Base-by-base conservation (phyloP, 2,888 invertebrate species). In the Heliconius cydno region DNA sequence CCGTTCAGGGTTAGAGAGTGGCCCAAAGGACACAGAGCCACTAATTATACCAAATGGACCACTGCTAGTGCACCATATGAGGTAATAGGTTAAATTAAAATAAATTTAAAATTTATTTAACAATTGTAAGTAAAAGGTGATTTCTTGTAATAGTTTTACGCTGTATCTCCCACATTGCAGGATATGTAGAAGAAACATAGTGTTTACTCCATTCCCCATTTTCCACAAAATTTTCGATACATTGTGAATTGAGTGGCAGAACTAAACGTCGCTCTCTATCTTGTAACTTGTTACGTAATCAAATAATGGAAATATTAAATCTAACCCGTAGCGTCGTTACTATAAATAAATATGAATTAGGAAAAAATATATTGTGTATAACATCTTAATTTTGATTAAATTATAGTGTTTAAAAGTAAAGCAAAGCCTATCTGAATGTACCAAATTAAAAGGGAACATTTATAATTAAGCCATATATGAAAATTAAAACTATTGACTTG, bases 1-100 rank as follows among this genome's bases (percentile, higher is more conserved):
- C 98, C 98, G 3, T 98, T 98, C 94, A 96, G 98, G 76, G 97
- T 97, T 83, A 97, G 98, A 83, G 98, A 98, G 76, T 98, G 98
- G 98, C 96, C 97, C 1, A 96, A 97, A 85, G 98, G 98, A 10
- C 98, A 98, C 89, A 96, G 97, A 1, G 96, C 98, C 15, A 98
- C 98, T 0, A 97, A 98, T 93, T 98, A 97, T 90, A 96, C 96
- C 38, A 96, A 96, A 85, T 98, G 98, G 98, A 95, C 96, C 85
- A 96, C 96, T 13, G 97, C 98, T 1, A 96, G 96, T 19, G 96
- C 96, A 30, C 97, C 98, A 41, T 92, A 92, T 41, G 91, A 92
- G 89, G 92, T 92, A 76, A 79, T 79, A 52, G 9, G 7, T 9
- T 52, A 19, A 52, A 52, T 52, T 22, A 52, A 52, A 52, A 52